Percentiles rank a stretch among this genome's conserved stretches.
Evolutionary conservation across 1,140 invertebrate species (phyloP).

Genomic region (Manduca sexta): DNA sequence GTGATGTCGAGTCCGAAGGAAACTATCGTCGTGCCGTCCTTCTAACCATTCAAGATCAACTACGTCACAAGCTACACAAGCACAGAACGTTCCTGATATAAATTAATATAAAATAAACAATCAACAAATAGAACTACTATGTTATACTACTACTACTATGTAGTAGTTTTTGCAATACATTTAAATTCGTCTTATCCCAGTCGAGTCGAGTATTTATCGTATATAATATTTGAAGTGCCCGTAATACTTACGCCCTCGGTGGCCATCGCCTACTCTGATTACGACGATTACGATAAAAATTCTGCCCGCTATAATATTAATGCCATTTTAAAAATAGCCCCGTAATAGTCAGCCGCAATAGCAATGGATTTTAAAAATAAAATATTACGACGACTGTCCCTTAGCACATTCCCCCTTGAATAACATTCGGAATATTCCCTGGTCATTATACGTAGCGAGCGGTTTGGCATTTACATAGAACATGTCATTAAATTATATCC

Average conservation of each 20-base stretch:
- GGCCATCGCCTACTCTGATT: slow-evolving; percentile 30
- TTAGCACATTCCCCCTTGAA: slow-evolving; percentile 24
- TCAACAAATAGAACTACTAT: too few species aligned
- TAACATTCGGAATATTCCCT: slow-evolving; percentile 29
- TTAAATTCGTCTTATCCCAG: too few species aligned
- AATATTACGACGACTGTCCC: slow-evolving; percentile 20
- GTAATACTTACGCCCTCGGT: slow-evolving; percentile 18
- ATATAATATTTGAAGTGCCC: slow-evolving; percentile 3
- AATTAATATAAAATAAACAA: too few species aligned
- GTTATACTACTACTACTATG: too few species aligned
- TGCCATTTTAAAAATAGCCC: slow-evolving; percentile 37
- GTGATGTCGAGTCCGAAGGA: neutral
- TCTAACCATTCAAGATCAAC: too few species aligned
- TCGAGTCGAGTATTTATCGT: too few species aligned
- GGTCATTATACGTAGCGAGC: slow-evolving; percentile 19
- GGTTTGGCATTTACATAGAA: slow-evolving; percentile 27
- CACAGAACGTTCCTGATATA: too few species aligned
- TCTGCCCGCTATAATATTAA: slow-evolving; percentile 31
- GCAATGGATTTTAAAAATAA: slow-evolving; percentile 33
- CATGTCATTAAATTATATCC: slow-evolving; percentile 22
- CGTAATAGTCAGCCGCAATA: slow-evolving; percentile 35
- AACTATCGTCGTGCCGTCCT: too few species aligned
- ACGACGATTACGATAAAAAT: slow-evolving; percentile 41
- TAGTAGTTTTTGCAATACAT: too few species aligned
- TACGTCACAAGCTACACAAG: too few species aligned